Evolutionary conservation across 53 echinoderm and acorn worm genomes (phyloP).

Genomic region (Henricia sp.): DNA sequence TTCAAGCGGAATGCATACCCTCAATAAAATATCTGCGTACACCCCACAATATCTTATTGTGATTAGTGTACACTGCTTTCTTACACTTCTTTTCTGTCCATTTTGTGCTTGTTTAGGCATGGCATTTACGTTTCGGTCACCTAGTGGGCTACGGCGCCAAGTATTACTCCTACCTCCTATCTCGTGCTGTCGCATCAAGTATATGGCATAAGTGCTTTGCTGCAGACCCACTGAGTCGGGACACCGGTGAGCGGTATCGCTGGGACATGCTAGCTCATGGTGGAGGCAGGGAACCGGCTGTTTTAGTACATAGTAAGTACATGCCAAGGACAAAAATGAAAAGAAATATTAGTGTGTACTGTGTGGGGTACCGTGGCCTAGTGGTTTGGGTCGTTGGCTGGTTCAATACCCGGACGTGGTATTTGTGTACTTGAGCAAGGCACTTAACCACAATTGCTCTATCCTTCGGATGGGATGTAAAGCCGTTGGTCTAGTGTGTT

Average conservation of each 20-base stretch:
- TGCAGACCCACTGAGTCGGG: constrained; percentile 77
- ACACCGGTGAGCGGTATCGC: constrained; percentile 84
- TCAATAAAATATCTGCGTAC: no score
- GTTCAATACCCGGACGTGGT: no score
- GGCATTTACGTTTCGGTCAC: constrained; percentile 96
- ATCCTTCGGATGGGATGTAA: neutral
- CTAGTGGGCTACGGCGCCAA: constrained; percentile 96
- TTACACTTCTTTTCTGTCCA: no score
- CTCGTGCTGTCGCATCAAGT: constrained; percentile 86
- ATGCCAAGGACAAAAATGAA: neutral
- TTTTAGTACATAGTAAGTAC: constrained; percentile 87
- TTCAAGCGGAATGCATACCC: no score
- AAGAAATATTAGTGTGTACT: no score
- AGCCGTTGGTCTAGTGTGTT: neutral
- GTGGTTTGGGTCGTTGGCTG: no score
- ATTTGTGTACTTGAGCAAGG: no score
- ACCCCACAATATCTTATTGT: no score
- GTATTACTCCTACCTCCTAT: constrained; percentile 94
- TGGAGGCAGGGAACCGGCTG: constrained; percentile 85
- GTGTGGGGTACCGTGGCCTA: no score
- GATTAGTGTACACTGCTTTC: no score
- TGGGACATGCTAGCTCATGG: constrained; percentile 91
- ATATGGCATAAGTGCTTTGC: constrained; percentile 90
- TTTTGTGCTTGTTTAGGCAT: constrained; percentile 59
- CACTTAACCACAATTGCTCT: neutral